Percentiles rank a stretch among this genome's conserved stretches.
phyloP scores from a whole-genome alignment of 2,113 vertebrate genomes.

The Neolamprologus brichardi region DNA sequence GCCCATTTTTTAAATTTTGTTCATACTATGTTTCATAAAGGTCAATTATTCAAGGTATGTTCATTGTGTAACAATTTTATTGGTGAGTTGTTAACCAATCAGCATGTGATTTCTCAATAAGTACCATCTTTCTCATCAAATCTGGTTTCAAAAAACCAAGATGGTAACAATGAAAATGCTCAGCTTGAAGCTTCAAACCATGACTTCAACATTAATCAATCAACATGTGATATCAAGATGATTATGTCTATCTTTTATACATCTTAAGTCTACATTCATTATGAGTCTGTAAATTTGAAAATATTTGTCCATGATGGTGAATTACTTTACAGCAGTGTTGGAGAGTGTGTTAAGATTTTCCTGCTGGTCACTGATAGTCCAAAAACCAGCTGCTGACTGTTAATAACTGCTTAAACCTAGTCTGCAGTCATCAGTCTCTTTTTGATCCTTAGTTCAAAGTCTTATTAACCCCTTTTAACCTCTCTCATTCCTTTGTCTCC shows the following conservation, averaged over 20 bases:
- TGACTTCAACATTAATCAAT: neutral
- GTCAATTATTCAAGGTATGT: neutral
- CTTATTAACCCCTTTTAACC: neutral
- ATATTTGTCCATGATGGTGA: neutral
- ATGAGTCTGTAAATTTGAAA: neutral
- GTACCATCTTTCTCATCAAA: neutral
- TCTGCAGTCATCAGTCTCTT: neutral
- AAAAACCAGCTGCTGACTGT: neutral
- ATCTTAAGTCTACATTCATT: neutral
- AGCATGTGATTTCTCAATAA: neutral
- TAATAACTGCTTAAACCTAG: neutral
- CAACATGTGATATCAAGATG: neutral
- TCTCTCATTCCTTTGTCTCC: neutral
- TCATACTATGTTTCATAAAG: neutral
- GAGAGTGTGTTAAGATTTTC: neutral
- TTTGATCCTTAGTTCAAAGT: neutral
- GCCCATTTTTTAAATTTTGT: neutral
- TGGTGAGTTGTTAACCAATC: neutral
- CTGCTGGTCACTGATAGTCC: neutral
- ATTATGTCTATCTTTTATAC: neutral
- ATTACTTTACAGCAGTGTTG: neutral
- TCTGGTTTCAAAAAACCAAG: neutral
- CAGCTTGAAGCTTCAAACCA: neutral
- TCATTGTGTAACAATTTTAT: neutral
- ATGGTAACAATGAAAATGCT: neutral